Evolutionary conservation across 2,888 invertebrate species (phyloP).

Genomic region (Agonopterix heracliana): DNA sequence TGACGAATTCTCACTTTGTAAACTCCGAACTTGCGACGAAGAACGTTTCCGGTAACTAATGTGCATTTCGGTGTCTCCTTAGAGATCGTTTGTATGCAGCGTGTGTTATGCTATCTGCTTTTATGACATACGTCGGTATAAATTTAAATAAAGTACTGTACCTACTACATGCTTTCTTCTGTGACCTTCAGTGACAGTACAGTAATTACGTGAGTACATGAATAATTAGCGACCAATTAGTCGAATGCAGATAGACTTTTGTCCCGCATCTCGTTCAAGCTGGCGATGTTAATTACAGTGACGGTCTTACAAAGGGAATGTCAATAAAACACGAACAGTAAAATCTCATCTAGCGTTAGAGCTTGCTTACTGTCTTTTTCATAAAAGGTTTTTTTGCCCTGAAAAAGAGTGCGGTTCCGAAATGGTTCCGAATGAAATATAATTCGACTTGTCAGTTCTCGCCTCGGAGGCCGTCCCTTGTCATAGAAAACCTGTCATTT

Average conservation of each 20-base stretch:
- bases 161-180: too few relatives aligned
- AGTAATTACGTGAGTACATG: too few relatives aligned
- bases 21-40: conserved; percentile 22
- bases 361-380: not conserved
- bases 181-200: too few relatives aligned
- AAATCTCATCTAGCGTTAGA: not conserved
- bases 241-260: too few relatives aligned
- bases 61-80: not conserved
- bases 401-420: not conserved
- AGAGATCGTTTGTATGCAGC: too few relatives aligned
- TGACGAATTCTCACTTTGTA: conserved; percentile 28
- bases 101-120: too few relatives aligned
- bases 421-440: conserved; percentile 2
- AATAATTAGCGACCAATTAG: too few relatives aligned
- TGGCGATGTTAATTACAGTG: too few relatives aligned
- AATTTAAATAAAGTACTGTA: too few relatives aligned
- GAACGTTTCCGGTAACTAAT: conserved; percentile 13
- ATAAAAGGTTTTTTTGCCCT: too few relatives aligned
- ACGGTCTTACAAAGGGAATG: not conserved
- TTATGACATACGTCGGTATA: too few relatives aligned
- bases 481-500: conserved; percentile 33
- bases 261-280: too few relatives aligned
- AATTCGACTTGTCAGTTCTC: conserved; percentile 44
- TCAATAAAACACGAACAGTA: not conserved
- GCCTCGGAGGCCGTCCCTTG: conserved; percentile 38